These are phyloP conservation scores for Cercocebus atys DNA, from an alignment of 2,113 vertebrate genomes.

Conservation along the genomic window DNA sequence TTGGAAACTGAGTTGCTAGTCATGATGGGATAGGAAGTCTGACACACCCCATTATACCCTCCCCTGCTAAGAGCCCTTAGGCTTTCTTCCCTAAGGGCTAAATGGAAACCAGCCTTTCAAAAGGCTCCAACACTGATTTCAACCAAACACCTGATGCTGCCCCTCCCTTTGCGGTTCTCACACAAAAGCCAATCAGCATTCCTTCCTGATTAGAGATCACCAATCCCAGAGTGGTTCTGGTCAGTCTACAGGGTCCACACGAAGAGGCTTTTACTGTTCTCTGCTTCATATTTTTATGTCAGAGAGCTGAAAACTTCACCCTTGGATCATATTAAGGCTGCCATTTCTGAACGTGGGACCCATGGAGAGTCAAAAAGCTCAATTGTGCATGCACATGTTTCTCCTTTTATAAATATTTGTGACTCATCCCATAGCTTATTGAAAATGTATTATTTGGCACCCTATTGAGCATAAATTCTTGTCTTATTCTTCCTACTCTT, in stretches of 20 bases:
- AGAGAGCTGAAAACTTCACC: no score
- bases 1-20: neutral
- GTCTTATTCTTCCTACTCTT: no score
- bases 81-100: neutral
- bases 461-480: no score
- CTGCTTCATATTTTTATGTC: no score
- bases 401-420: no score
- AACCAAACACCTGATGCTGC: neutral
- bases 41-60: neutral
- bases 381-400: neutral
- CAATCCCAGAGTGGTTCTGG: neutral
- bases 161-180: neutral
- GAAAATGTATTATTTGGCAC: no score
- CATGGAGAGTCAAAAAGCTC: no score
- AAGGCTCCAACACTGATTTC: neutral
- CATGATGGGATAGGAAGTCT: neutral
- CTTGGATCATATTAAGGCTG: no score
- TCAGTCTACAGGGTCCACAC: neutral
- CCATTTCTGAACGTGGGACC: no score
- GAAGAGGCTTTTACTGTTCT: no score
- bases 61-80: neutral
- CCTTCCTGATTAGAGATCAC: neutral
- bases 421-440: no score
- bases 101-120: neutral
- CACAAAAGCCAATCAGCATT: neutral